A percentile compares a stretch with the other conserved stretches of the same genome.
phyloP scores from a whole-genome alignment of 64 coral and sea anemone species.

The Montipora sp. region DNA sequence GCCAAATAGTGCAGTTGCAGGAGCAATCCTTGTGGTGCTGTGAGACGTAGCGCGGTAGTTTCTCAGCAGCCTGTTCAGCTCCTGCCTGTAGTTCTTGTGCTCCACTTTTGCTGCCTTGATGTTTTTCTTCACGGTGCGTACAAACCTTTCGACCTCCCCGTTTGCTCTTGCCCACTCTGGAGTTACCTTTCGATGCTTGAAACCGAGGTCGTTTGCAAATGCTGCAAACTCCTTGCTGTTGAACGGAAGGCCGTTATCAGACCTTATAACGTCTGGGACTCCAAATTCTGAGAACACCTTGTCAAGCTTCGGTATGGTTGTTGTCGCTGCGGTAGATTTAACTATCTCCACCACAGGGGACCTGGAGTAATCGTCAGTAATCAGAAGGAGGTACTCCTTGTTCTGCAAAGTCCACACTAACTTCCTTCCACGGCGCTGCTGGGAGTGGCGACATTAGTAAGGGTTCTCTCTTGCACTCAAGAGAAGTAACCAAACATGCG shows the following conservation, averaged over 20 bases:
- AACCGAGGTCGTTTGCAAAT: too few relatives aligned
- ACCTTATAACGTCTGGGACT: too few relatives aligned
- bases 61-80: constrained; percentile 7
- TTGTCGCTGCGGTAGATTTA: background rate
- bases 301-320: background rate
- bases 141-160: too few relatives aligned
- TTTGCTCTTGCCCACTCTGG: too few relatives aligned
- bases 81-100: constrained; percentile 1
- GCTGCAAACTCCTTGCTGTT: too few relatives aligned
- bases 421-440: constrained; percentile 38
- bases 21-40: constrained; percentile 20
- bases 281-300: too few relatives aligned
- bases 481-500: background rate
- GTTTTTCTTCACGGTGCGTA: constrained; percentile 43
- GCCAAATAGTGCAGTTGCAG: constrained; percentile 43
- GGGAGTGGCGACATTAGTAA: constrained; percentile 14
- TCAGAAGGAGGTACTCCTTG: constrained; percentile 45
- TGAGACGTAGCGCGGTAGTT: constrained; percentile 53
- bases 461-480: constrained; percentile 18
- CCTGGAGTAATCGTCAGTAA: constrained; percentile 40
- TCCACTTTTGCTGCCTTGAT: constrained; percentile 36
- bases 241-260: too few relatives aligned
- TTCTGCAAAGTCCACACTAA: constrained; percentile 36
- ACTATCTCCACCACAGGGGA: constrained; percentile 33
- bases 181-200: too few relatives aligned